Evolutionary conservation across 2,888 invertebrate species (phyloP).

Genomic region (Conchocele bisecta): DNA sequence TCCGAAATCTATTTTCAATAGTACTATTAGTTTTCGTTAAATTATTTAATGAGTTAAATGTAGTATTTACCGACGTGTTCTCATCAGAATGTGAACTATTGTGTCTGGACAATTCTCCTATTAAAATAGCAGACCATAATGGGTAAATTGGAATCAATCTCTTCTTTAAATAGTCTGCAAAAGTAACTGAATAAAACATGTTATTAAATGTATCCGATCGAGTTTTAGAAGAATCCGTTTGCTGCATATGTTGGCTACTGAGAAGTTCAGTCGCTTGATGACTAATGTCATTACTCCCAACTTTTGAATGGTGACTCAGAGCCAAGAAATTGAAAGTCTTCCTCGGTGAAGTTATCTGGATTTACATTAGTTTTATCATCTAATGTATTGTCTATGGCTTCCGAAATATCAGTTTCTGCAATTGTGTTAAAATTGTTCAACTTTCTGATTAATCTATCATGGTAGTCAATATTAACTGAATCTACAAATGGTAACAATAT

Average conservation of each 20-base stretch:
- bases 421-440: conserved; percentile 12
- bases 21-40: too few species aligned
- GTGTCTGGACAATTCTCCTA: too few species aligned
- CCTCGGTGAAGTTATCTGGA: not conserved
- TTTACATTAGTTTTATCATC: not conserved
- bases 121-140: too few species aligned
- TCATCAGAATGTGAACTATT: too few species aligned
- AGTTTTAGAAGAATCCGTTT: not conserved
- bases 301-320: not conserved
- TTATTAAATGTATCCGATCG: not conserved
- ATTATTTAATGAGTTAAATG: too few species aligned
- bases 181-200: not conserved
- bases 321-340: conserved; percentile 1
- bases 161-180: not conserved
- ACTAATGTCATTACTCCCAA: not conserved
- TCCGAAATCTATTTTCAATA: too few species aligned
- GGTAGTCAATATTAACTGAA: not conserved
- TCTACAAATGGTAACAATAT: not conserved
- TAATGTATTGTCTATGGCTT: not conserved
- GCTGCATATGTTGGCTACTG: not conserved
- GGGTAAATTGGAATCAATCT: not conserved
- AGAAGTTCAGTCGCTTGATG: too few species aligned
- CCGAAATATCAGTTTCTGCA: not conserved
- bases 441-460: conserved; percentile 17
- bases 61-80: too few species aligned